Conservation (phyloP, 2,888 invertebrate species). For the Silvanus unidentatus region DNA sequence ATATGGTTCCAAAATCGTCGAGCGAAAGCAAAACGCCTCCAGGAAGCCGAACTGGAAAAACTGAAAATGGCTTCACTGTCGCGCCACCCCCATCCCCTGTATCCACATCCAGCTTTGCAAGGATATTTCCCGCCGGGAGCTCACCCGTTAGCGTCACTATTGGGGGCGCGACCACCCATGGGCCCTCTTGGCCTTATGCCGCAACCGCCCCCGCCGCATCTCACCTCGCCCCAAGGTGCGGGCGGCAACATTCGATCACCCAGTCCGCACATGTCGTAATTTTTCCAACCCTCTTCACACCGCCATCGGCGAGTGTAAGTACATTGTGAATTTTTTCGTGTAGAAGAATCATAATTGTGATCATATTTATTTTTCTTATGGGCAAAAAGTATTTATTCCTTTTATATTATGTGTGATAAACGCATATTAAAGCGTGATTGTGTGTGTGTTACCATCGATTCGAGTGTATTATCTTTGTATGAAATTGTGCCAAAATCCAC, state of each 20-base stretch:
- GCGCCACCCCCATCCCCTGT: slow-evolving; percentile 55
- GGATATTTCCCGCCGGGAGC: slow-evolving; percentile 58
- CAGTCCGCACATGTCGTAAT: slow-evolving; percentile 44
- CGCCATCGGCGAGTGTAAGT: no score
- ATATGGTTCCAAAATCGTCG: slow-evolving; percentile 94
- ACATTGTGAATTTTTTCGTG: no score
- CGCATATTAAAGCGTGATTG: no score
- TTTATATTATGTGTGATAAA: no score
- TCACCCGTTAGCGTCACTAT: slow-evolving; percentile 52
- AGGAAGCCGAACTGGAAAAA: slow-evolving; percentile 97
- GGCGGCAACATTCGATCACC: slow-evolving; percentile 36
- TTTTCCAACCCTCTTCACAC: no score
- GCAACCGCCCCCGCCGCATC: slow-evolving; percentile 48
- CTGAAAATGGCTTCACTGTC: slow-evolving; percentile 73
- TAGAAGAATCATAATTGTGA: no score
- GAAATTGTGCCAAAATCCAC: not conserved
- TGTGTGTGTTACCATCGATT: no score
- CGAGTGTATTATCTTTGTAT: not conserved
- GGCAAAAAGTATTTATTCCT: no score
- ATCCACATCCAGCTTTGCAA: slow-evolving; percentile 56
- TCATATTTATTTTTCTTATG: no score
- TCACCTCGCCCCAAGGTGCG: slow-evolving; percentile 43
- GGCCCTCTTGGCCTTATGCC: slow-evolving; percentile 47
- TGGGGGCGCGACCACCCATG: slow-evolving; percentile 46
- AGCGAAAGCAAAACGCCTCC: slow-evolving; percentile 94